Conservation (phyloP, 2,797 vertebrate species). For the Lacerta agilis region DNA sequence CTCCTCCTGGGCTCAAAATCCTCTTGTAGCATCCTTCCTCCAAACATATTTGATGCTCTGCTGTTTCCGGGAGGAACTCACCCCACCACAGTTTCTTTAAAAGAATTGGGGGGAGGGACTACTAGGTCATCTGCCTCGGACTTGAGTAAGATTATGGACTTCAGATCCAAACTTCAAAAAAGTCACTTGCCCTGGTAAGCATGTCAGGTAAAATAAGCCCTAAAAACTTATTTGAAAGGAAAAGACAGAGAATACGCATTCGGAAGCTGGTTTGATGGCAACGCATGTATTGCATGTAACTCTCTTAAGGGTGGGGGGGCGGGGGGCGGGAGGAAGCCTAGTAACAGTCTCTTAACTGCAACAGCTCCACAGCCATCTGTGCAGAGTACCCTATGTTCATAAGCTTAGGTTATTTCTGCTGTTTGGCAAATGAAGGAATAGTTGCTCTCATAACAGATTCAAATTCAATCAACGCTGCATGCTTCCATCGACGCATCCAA, state of each 20-base stretch:
- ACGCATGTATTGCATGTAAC: conserved; percentile 8
- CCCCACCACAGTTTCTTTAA: neutral
- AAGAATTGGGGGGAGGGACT: neutral
- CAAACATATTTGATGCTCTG: neutral
- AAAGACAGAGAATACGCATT: neutral
- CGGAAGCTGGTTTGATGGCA: neutral
- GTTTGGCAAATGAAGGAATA: conserved; percentile 52
- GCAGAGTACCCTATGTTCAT: neutral
- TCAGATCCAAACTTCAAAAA: neutral
- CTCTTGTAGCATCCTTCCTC: neutral
- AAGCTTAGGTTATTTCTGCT: conserved; percentile 54
- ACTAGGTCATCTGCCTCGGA: neutral
- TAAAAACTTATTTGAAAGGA: neutral
- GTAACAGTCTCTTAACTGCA: conserved; percentile 3
- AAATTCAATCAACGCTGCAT: conserved; percentile 56
- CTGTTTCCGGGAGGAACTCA: neutral
- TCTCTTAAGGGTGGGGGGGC: rapidly evolving
- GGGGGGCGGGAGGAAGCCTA: neutral
- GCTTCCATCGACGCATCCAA: conserved; percentile 55
- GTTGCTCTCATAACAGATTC: conserved; percentile 51
- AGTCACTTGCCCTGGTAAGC: rapidly evolving
- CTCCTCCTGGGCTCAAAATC: neutral
- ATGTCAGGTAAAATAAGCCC: neutral
- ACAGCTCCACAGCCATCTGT: conserved; percentile 5
- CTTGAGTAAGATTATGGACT: neutral